These are phyloP conservation scores for Paralvinella palmiformis DNA, from an alignment of 1,140 invertebrate genomes.

Conservation along the genomic window DNA sequence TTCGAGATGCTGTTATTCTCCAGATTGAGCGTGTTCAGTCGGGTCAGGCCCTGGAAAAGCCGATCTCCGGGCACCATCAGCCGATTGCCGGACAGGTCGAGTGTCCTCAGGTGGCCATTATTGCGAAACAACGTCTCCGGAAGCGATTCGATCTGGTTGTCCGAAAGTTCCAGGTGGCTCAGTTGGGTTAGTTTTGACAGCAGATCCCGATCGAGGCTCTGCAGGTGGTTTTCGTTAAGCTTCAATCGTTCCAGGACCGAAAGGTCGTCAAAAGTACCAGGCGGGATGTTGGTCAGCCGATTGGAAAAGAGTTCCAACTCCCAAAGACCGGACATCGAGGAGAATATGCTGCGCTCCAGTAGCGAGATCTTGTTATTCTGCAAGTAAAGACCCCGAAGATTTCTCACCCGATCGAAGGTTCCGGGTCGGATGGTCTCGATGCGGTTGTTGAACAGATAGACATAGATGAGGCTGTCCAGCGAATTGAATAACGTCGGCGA, in stretches of 20 bases:
- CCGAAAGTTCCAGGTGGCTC: neutral
- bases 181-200: neutral
- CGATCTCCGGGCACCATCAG: neutral
- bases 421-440: neutral
- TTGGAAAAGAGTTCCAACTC: neutral
- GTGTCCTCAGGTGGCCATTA: neutral
- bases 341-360: neutral
- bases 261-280: neutral
- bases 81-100: constrained; percentile 3
- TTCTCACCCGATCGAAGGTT: neutral
- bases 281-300: neutral
- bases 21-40: neutral
- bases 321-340: neutral
- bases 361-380: constrained; percentile 2
- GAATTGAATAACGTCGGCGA: neutral
- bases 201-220: neutral
- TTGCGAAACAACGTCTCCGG: neutral
- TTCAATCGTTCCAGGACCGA: neutral
- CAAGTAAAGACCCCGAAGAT: neutral
- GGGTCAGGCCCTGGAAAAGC: neutral
- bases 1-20: neutral
- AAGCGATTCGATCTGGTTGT: neutral
- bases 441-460: constrained; percentile 8
- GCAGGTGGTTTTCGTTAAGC: neutral
- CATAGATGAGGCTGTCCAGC: neutral